Evolutionary conservation across 2,888 invertebrate species (phyloP).

Genomic region (Hermaeophaga mercurialis): DNA sequence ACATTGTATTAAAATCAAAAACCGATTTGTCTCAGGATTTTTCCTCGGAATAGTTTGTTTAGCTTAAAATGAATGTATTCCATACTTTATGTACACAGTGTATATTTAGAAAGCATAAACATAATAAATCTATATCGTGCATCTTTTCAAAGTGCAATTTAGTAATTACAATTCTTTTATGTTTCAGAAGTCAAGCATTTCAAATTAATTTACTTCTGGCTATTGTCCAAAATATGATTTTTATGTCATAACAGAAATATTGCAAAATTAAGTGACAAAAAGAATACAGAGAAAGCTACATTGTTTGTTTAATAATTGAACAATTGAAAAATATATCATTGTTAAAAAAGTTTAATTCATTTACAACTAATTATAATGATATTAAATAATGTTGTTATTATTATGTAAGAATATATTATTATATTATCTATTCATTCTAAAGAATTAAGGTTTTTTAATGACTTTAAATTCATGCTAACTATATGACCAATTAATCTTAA

Average conservation of each 20-base stretch:
- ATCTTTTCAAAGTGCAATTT: too few relatives aligned
- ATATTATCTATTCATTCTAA: too few relatives aligned
- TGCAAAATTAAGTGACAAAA: not conserved
- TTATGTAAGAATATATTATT: not conserved
- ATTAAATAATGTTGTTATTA: not conserved
- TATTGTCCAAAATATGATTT: not conserved
- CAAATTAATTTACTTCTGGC: not conserved
- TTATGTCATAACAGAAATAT: not conserved
- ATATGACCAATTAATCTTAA: too few relatives aligned
- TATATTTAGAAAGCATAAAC: conserved; percentile 9
- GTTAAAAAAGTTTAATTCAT: not conserved
- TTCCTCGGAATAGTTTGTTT: too few relatives aligned
- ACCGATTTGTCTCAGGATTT: too few relatives aligned
- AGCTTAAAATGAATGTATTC: too few relatives aligned
- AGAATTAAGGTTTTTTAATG: too few relatives aligned
- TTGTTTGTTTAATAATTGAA: not conserved
- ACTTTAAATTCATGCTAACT: too few relatives aligned
- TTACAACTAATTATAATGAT: not conserved
- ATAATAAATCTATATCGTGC: too few relatives aligned
- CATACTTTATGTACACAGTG: too few relatives aligned
- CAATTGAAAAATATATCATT: not conserved
- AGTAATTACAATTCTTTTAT: conserved; percentile 3
- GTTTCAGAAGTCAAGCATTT: conserved; percentile 7
- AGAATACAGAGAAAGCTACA: not conserved
- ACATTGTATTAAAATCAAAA: too few relatives aligned